phyloP scores from a whole-genome alignment of 2,113 vertebrate species.

The Silurus asotus region DNA sequence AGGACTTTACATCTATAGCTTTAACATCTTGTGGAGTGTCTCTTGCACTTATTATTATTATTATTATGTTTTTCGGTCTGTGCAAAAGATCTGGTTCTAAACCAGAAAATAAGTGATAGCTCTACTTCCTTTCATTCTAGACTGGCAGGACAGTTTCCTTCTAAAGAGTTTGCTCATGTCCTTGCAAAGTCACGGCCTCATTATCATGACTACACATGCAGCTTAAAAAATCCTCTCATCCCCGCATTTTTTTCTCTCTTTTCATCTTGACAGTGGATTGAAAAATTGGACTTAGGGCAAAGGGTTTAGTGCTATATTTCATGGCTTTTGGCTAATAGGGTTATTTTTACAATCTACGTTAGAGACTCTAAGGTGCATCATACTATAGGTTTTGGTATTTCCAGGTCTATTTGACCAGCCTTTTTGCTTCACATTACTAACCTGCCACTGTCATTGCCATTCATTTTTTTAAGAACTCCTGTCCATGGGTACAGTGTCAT shows the following conservation, averaged over 20 bases:
- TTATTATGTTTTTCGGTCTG: background rate
- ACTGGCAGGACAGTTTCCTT: background rate
- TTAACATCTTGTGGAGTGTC: background rate
- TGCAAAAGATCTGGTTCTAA: background rate
- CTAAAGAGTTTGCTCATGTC: background rate
- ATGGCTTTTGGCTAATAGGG: background rate
- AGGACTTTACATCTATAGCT: background rate
- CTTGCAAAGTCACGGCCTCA: background rate
- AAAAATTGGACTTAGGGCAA: background rate
- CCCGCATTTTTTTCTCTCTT: background rate
- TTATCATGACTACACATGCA: background rate
- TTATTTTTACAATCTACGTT: background rate
- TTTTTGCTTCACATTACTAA: background rate
- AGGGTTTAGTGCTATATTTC: background rate
- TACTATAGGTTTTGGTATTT: background rate
- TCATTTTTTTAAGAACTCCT: background rate
- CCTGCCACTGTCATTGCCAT: background rate
- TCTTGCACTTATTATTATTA: background rate
- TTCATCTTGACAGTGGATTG: background rate
- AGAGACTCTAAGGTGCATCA: background rate
- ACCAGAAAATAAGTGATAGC: background rate
- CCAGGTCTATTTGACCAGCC: background rate
- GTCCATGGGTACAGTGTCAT: background rate
- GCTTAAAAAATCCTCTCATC: background rate
- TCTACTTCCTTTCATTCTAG: background rate